Base-by-base conservation (phyloP, 2,797 vertebrate genomes). In the Helicolenus hilgendorfi region DNA sequence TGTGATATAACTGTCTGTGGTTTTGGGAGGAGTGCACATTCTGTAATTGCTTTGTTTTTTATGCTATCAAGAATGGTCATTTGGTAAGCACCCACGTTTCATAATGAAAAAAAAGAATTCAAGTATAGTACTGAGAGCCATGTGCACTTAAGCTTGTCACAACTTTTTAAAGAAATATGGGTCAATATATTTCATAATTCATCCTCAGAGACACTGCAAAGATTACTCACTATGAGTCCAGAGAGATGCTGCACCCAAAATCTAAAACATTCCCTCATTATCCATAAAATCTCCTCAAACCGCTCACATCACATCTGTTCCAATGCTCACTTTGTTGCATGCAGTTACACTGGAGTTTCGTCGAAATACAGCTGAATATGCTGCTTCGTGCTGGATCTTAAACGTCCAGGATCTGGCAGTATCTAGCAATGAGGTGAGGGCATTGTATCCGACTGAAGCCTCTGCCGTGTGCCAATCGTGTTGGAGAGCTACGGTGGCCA, bases 1-100 rank as follows among this genome's bases (percentile, higher is more conserved):
- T 81, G 67, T 83, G 49, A 81, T 77, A 49, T 75, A 77, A 87
- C 76, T 79, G 64, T 85, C 65, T 83, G 75, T 56, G 67, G 63
- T 62, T 79, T 81, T 77, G 83, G 91, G 78, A 77, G 90, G 68
- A 83, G 76, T 55, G 62, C 33, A 78, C 18, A 33, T n/a, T 20
- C 35, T 31, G 65, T 45, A 18, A 78, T 65, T 53, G 26, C 26
- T 53, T 63, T 58, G 55, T 60, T 74, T 75, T 72, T 33, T 63
- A 59, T 11, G 11, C n/a, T 69, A 77, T 69, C 36, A 53, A 7
- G 62, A 81, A 29, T 63, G 29, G 38, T 78, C 22, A 53, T 68
- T 73, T 81, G 62, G 15, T 58, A 56, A 65, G n/a, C 1, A 0
- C 7, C 56, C 9, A 53, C 3, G 36, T 73, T 82, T 36, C 31